These are phyloP conservation scores for Ostrea edulis DNA, from an alignment of 1,140 invertebrate genomes.

Conservation along the genomic window DNA sequence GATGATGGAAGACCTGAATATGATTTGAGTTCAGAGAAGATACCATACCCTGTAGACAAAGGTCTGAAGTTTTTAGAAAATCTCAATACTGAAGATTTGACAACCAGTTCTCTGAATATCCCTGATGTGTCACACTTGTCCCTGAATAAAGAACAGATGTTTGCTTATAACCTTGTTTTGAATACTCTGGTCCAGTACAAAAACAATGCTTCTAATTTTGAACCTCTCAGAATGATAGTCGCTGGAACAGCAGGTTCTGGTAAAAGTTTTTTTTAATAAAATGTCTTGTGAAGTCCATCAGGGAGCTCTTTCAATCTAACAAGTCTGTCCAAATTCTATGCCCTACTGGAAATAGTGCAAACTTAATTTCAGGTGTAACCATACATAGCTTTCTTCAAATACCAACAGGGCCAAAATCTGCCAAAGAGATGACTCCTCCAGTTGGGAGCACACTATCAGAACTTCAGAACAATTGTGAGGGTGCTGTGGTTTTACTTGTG, in stretches of 20 bases:
- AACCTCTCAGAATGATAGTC: no score
- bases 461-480: constrained; percentile 52
- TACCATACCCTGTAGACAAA: constrained; percentile 33
- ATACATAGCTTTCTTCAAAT: no score
- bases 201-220: background rate
- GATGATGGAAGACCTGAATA: no score
- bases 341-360: constrained; percentile 59
- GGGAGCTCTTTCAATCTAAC: constrained; percentile 48
- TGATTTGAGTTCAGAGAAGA: no score
- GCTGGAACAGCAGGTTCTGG: constrained; percentile 51
- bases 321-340: constrained; percentile 54
- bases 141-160: constrained; percentile 39
- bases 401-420: no score
- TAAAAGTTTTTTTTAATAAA: constrained; percentile 21
- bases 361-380: no score
- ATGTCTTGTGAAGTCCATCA: constrained; percentile 48
- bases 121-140: background rate
- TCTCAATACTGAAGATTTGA: background rate
- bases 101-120: background rate
- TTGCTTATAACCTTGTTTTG: constrained; percentile 47
- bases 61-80: background rate
- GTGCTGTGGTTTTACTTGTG: no score
- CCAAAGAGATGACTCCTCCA: constrained; percentile 53
- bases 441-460: constrained; percentile 44
- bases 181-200: constrained; percentile 3